These are phyloP conservation scores for Anas platyrhynchos DNA, from an alignment of 2,113 vertebrate species.

Conservation along the genomic window DNA sequence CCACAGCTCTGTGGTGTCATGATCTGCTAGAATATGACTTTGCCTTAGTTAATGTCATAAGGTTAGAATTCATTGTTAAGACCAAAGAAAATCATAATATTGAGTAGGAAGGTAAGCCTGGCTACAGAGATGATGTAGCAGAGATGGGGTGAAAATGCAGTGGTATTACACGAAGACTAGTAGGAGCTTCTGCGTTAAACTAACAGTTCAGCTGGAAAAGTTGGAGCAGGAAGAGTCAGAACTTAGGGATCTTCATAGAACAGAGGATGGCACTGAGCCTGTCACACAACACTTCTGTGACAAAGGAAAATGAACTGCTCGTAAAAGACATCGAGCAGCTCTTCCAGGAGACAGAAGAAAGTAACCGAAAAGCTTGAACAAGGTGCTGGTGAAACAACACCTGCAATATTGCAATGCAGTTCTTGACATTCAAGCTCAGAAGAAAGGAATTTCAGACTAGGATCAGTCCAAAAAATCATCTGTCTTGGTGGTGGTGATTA, in stretches of 20 bases:
- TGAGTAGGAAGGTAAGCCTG: background rate
- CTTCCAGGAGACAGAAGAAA: background rate
- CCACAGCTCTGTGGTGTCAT: background rate
- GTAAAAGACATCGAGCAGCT: background rate
- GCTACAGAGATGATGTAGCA: background rate
- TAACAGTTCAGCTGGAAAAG: background rate
- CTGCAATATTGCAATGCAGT: background rate
- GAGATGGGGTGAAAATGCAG: background rate
- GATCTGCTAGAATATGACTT: background rate
- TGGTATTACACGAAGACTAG: background rate
- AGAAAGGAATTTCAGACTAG: background rate
- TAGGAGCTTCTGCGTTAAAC: background rate
- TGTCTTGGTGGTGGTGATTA: background rate
- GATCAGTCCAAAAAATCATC: background rate
- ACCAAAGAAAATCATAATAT: background rate
- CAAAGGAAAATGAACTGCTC: background rate
- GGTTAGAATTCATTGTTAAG: background rate
- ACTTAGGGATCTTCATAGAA: background rate
- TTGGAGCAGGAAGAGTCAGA: background rate
- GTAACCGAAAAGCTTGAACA: background rate
- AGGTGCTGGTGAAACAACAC: background rate
- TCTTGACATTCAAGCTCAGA: background rate
- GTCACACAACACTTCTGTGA: accelerated
- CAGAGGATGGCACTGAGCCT: background rate
- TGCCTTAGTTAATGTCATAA: background rate